Evolutionary conservation across 2,113 vertebrate genomes (phyloP).

Genomic region (Bambusicola thoracicus): DNA sequence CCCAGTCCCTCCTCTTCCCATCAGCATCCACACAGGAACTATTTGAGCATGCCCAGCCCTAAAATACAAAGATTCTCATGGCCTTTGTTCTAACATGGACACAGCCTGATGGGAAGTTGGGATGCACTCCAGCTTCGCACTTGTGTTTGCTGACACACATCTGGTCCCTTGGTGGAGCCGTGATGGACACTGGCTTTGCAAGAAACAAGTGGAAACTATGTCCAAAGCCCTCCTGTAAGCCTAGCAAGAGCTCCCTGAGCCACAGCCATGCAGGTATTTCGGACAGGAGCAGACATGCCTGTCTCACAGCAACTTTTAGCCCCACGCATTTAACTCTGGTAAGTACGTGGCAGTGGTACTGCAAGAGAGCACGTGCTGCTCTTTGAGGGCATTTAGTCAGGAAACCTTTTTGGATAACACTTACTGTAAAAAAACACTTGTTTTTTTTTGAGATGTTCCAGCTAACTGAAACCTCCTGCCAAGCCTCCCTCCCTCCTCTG

Average conservation of each 20-base stretch:
- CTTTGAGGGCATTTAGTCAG: neutral
- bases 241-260: neutral
- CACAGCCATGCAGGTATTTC: neutral
- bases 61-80: constrained; percentile 17
- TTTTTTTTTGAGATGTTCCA: neutral
- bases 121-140: neutral
- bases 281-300: neutral
- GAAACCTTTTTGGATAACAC: neutral
- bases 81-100: constrained; percentile 27
- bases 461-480: neutral
- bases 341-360: neutral
- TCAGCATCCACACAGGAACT: constrained; percentile 14
- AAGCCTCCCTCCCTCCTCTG: neutral
- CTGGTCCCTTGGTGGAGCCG: neutral
- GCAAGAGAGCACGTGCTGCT: neutral
- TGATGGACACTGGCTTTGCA: neutral
- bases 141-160: neutral
- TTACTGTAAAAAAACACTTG: neutral
- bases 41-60: constrained; percentile 62
- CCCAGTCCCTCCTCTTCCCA: constrained; percentile 61
- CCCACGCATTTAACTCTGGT: neutral
- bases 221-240: neutral
- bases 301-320: neutral
- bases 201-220: neutral
- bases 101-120: neutral